Percentiles rank a stretch among this genome's conserved stretches.
Conservation (phyloP, 2,797 vertebrate species). For the Onychomys torridus region DNA sequence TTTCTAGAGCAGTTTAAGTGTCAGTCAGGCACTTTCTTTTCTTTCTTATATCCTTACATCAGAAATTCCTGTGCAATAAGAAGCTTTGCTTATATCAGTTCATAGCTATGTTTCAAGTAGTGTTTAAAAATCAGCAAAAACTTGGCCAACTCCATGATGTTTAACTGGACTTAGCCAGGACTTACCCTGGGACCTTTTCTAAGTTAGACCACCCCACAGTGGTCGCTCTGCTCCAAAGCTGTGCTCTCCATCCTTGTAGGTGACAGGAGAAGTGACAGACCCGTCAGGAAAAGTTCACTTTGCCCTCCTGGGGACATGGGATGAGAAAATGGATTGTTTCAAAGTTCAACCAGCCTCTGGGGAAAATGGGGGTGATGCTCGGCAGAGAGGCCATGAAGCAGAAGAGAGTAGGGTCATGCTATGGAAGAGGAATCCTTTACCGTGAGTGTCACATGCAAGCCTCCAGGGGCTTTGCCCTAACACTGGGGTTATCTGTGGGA, state of each 20-base stretch:
- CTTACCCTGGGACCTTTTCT: neutral
- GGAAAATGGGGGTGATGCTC: conserved; percentile 93
- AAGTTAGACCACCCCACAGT: neutral
- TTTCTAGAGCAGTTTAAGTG: conserved; percentile 18
- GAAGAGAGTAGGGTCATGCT: conserved; percentile 91
- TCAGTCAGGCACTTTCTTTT: neutral
- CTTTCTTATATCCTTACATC: neutral
- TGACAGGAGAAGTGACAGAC: conserved; percentile 96
- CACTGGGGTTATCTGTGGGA: too few relatives aligned
- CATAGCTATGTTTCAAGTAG: neutral
- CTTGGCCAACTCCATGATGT: neutral
- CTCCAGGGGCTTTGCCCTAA: fast-evolving
- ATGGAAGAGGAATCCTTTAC: conserved; percentile 95
- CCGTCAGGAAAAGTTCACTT: conserved; percentile 94
- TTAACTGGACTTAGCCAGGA: neutral
- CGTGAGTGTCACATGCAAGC: conserved; percentile 91
- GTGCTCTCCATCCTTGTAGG: conserved; percentile 85
- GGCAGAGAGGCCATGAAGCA: conserved; percentile 91
- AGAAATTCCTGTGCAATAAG: neutral
- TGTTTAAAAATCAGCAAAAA: neutral
- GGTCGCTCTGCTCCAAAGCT: neutral
- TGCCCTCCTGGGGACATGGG: conserved; percentile 96
- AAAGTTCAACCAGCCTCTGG: conserved; percentile 89
- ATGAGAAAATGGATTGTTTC: conserved; percentile 98
- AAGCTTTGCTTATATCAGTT: neutral